Base-by-base conservation (phyloP, 2,888 invertebrate species). In the Ditula angustiorana region DNA sequence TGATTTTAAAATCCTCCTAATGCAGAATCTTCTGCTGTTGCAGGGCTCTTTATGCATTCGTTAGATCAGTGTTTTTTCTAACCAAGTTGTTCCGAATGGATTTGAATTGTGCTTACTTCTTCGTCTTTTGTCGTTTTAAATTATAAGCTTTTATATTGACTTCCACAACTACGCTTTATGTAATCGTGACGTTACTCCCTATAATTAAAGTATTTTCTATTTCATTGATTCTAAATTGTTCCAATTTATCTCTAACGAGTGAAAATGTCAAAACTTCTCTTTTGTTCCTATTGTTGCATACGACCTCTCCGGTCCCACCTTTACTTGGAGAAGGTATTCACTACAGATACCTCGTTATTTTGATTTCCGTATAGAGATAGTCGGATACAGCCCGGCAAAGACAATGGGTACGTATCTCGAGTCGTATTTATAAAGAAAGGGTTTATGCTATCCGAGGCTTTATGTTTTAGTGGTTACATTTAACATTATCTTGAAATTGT, bases 381-480 rank as follows among this genome's bases (percentile, higher is more conserved):
- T 49, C 50, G 52, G 64, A 23, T 63, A 52, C 33, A 53, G 33
- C 58, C 46, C 28, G 26, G 10, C 46, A 44, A 50, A 63, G 57
- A 63, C 63, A 63, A 63, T 63, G 50, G 63, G 21, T 50, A 28
- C 49, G 50, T 63, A 57, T 63, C 63, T 57, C 26, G 33, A 58
- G 44, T 52, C 33, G 28, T 21, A 19, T 50, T 37, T 49, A 49
- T 58, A 58, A 26, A 56, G 41, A 35, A 37, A 56, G 28, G 50
- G 33, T 57, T 41, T 56, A 41, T 16, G 10, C 26, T 53, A 41
- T 21, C 41, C 41, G 30, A 33, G 13, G 21, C 4, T 23, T 35
- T 53, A 21, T 35, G 19, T 30, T 35, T 53, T 0, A 52, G 5
- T 24, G 21, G 19, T 7, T 33, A 50, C 2, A 35, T 23, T 23